phyloP scores from a whole-genome alignment of 2,113 vertebrate genomes.

The Odontesthes bonariensis region DNA sequence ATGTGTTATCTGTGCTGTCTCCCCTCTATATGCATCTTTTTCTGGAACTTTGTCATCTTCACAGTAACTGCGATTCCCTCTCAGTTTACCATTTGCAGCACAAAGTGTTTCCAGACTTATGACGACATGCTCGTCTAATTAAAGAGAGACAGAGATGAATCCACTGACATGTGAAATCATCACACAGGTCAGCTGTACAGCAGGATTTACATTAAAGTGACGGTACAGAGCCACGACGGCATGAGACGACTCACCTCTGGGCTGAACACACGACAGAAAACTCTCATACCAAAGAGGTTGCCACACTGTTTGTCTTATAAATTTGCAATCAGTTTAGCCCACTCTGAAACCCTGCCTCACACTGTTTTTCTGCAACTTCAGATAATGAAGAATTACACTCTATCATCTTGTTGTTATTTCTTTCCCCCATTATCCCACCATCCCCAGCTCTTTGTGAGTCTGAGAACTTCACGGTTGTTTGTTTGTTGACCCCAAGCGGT shows the following conservation, averaged over 20 bases:
- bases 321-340: conserved; percentile 6
- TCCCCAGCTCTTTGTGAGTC: conserved; percentile 9
- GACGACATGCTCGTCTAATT: neutral
- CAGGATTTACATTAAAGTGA: neutral
- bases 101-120: neutral
- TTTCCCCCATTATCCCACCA: neutral
- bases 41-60: conserved; percentile 10
- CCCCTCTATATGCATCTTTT: conserved; percentile 33
- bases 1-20: conserved; percentile 20
- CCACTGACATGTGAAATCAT: neutral
- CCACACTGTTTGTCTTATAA: conserved; percentile 5
- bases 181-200: neutral
- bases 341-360: conserved; percentile 14
- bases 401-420: neutral
- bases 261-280: neutral
- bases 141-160: neutral
- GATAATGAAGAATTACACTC: neutral
- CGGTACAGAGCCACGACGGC: neutral
- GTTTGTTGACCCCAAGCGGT: conserved; percentile 59
- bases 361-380: neutral
- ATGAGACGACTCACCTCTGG: neutral
- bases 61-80: neutral
- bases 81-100: neutral
- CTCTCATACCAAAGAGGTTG: neutral
- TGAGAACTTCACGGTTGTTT: conserved; percentile 45